Evolutionary conservation across 23 tunicate species (phyloP).

Genomic region (Oikopleura vanhoeffeni): DNA sequence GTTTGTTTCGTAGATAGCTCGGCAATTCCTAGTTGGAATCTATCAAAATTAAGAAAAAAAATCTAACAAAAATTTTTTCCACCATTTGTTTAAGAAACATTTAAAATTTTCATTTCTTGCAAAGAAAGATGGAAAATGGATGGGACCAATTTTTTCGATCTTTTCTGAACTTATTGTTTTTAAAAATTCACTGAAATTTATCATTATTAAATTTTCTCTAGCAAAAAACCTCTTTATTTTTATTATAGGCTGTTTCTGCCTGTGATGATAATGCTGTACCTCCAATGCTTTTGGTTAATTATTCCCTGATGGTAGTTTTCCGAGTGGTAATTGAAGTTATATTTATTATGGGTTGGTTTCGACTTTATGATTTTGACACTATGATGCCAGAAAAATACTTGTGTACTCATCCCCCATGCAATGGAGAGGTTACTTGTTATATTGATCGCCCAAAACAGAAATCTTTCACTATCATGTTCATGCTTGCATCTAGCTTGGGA

Average conservation of each 20-base stretch:
- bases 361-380: neutral
- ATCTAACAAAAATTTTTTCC: too few relatives aligned
- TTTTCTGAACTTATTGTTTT: too few relatives aligned
- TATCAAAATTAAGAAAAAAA: too few relatives aligned
- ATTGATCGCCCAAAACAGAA: neutral
- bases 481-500: neutral
- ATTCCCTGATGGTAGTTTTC: neutral
- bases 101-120: too few relatives aligned
- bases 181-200: too few relatives aligned
- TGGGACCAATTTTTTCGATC: too few relatives aligned
- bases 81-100: too few relatives aligned
- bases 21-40: too few relatives aligned
- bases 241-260: neutral
- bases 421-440: neutral
- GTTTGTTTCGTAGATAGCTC: too few relatives aligned
- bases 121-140: too few relatives aligned
- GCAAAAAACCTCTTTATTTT: too few relatives aligned
- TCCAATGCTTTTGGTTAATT: neutral
- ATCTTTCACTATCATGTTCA: neutral
- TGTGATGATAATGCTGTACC: neutral
- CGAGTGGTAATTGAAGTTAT: neutral
- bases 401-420: neutral
- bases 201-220: too few relatives aligned
- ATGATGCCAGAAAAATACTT: neutral
- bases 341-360: neutral